Evolutionary conservation across 2,113 vertebrate genomes (phyloP), one percentile per base, ranked within the genome.

Genomic region (Ictalurus punctatus): DNA sequence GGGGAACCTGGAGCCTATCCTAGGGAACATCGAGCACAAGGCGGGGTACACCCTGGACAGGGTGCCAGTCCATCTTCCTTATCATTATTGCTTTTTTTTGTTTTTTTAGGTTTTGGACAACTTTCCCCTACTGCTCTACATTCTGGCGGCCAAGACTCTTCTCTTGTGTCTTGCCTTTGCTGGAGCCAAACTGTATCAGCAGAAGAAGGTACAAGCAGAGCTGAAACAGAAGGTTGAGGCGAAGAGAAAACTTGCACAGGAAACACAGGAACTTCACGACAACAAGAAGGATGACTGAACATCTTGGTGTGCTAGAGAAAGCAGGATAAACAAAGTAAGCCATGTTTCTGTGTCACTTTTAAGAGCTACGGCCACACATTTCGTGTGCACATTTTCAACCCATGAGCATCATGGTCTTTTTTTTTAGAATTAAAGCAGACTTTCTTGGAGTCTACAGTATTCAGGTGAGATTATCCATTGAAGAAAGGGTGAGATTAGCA

Each of bases 81-180:
- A 48, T 48, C 44, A 7, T 7, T 48, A 48, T 6, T 7, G 6
- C 44, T 6, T 48, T 48, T 48, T 3, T 5, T 44, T 44, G 0
- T 44, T 44, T 44, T 5, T 65, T 89, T 92, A 13, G 98, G 98
- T 90, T 76, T 91, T 99, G 89, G 98, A 99, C 8, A 98, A 96
- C 3, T 94, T 99, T 86, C 98, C 98, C 0, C 4, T 99, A 91
- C 96, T 99, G 88, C 93, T 99, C 76, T 99, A 99, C 93, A 97
- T 99, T 93, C 91, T 99, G 92, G 98, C 98, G 56, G 96, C 97
- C 13, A 99, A 99, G 92, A 98, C 98, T 0, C 3, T 99, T 86
- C 93, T 99, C 83, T 95, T 99, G 89, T 99, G 98, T 94, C 93
- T 99, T 94, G 96, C 92, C 0, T 99, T 99, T 69, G 98, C 97